Percentiles rank a stretch among this genome's conserved stretches.
Evolutionary conservation across 1,140 invertebrate genomes (phyloP).

Genomic region (Aradophagus sp.): DNA sequence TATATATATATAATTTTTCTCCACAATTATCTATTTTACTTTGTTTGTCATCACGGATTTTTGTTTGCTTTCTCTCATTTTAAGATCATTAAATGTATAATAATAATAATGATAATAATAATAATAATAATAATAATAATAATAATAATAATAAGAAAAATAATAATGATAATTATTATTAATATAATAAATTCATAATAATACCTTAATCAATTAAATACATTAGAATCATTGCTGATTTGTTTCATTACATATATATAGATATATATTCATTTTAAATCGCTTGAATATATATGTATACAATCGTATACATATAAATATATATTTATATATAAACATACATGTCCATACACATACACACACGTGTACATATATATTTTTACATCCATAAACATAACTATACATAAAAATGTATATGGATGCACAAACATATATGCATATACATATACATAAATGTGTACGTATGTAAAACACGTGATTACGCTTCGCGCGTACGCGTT

Average conservation of each 20-base stretch:
- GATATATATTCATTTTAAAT: constrained; percentile 25
- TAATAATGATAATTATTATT: no score
- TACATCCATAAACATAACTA: constrained; percentile 9
- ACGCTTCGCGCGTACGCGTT: constrained; percentile 13
- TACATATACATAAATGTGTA: not conserved
- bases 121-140: constrained; percentile 26
- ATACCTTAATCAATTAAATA: constrained; percentile 44
- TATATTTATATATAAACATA: constrained; percentile 4
- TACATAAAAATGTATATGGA: constrained; percentile 20
- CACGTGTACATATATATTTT: constrained; percentile 15
- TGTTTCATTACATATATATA: constrained; percentile 19
- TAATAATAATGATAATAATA: constrained; percentile 33
- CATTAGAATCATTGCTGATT: constrained; percentile 40
- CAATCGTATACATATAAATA: constrained; percentile 7
- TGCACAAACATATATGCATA: constrained; percentile 6
- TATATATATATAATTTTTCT: constrained; percentile 46
- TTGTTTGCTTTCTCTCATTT: constrained; percentile 13
- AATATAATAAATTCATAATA: no score
- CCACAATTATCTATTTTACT: constrained; percentile 18
- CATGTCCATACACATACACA: constrained; percentile 4
- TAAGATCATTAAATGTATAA: constrained; percentile 32
- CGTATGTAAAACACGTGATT: not conserved
- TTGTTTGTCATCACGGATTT: constrained; percentile 1
- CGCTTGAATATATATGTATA: constrained; percentile 11
- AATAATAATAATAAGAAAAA: constrained; percentile 38